Base-by-base conservation (phyloP, 2,888 invertebrate genomes). In the Pterobdella sp. region DNA sequence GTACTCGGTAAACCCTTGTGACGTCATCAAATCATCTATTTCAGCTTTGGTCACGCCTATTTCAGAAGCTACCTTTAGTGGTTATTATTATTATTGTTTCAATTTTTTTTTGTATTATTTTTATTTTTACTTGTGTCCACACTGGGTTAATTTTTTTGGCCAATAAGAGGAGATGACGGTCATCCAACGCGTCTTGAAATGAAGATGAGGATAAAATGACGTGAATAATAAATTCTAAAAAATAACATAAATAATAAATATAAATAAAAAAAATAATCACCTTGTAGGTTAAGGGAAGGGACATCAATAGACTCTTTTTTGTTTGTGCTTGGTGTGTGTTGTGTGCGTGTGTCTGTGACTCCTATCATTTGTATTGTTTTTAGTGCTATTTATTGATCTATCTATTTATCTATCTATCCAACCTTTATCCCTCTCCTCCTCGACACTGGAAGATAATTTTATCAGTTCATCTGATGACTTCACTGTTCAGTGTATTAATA, bases 1-100 rank as follows among this genome's bases (percentile, higher is more conserved):
- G 42, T 69, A 69, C 22, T 69, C 52, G 26, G 49, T 52, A 31
- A 29, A 18, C 4, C 69, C 69, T n/a, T 69, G 52, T 2, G 69
- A 69, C 1, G 49, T 29, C 31, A 69, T 26, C 3, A 69, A 29
- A 14, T 69, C 69, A 2, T 37, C n/a, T n/a, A 69, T 34, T 14
- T 69, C 69, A 2, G 42, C 49, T 49, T 69, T 29, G 1, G 69
- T 14, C 18, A 69, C 69, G 29, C 49, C 49, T 52, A 69, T 4
- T 49, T n/a, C 49, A 31, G n/a, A 26, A 31, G 69, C 69, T 0
- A 69, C 42, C 31, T 32, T 49, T 22, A 42, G 42, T 14, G 18
- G 42, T 14, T n/a, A n/a, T n/a, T n/a, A n/a, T n/a, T n/a, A n/a
- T n/a, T n/a, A n/a, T n/a, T n/a, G n/a, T n/a, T n/a, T n/a, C n/a